These are phyloP conservation scores for Netelia fuscicornis DNA, from an alignment of 2,888 invertebrate species.

Conservation along the genomic window DNA sequence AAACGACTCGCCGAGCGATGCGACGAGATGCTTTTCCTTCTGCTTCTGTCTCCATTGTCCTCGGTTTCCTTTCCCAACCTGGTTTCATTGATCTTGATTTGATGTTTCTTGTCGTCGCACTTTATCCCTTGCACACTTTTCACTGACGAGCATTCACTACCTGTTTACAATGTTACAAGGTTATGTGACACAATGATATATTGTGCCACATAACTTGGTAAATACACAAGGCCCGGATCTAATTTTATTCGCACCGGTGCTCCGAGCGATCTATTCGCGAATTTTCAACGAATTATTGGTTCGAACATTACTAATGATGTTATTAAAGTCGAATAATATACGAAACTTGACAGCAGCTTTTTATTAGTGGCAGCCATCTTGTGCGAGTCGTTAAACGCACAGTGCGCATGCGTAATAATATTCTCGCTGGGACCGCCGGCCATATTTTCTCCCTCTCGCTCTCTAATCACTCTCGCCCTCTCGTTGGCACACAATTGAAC, in stretches of 20 bases:
- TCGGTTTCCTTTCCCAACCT: background rate
- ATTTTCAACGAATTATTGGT: background rate
- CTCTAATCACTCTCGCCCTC: background rate
- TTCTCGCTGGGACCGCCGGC: background rate
- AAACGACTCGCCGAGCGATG: background rate
- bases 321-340: background rate
- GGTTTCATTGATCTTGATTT: background rate
- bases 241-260: background rate
- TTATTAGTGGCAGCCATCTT: background rate
- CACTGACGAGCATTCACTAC: background rate
- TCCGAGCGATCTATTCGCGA: background rate
- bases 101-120: background rate
- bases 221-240: background rate
- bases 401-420: background rate
- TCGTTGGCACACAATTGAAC: too few relatives aligned
- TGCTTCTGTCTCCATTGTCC: background rate
- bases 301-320: background rate
- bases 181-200: background rate
- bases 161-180: too few relatives aligned
- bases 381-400: background rate
- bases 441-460: background rate
- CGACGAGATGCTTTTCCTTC: background rate
- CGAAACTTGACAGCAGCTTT: background rate
- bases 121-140: background rate
- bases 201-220: background rate